Evolutionary conservation across 2,888 invertebrate genomes (phyloP), one percentile per base, ranked within the genome.

Genomic region (Eudemis profundana): DNA sequence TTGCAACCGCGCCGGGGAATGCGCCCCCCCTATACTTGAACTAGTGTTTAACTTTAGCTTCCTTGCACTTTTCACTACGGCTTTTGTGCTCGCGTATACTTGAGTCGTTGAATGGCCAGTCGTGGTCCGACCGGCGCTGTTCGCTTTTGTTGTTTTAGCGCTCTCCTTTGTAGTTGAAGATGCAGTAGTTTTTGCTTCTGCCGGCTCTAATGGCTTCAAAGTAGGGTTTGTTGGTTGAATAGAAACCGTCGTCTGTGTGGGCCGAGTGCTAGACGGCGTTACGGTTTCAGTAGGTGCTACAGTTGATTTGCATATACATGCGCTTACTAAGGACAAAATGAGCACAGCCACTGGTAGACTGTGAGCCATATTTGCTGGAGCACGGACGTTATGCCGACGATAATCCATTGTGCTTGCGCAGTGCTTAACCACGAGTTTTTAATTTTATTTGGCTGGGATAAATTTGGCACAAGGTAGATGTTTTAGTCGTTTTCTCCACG

Each of bases 1-100:
- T 84, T 94, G 94, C 68, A 94, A 82, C 71, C 93, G 90, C 74
- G 91, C 89, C 67, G 93, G 89, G 74, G 93, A 79, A 77, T 83
- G 87, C 71, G 72, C 75, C 66, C 72, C 70, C 69, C 77, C 93
- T 67, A 78, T 81, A 81, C 82, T 87, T 79, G 83, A 84, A 74
- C 82, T 86, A 79, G 78, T 83, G 80, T 90, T 88, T 82, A 84
- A 81, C 84, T 89, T 90, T 78, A 83, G 88, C 86, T 78, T 83
- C 79, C 84, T 86, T 86, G 87, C 85, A 87, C 81, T 89, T 87
- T 90, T 86, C 78, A 79, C 76, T 73, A 77, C 73, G 72, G 77
- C 83, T 82, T 86, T 89, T 86, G 84, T 86, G 77, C 80, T 85
- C 72, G 77, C 78, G 78, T 83, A 79, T 76, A 78, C 84, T 84